Conservation (phyloP, 2,113 vertebrate species). For the Oncorhynchus tshawytscha region DNA sequence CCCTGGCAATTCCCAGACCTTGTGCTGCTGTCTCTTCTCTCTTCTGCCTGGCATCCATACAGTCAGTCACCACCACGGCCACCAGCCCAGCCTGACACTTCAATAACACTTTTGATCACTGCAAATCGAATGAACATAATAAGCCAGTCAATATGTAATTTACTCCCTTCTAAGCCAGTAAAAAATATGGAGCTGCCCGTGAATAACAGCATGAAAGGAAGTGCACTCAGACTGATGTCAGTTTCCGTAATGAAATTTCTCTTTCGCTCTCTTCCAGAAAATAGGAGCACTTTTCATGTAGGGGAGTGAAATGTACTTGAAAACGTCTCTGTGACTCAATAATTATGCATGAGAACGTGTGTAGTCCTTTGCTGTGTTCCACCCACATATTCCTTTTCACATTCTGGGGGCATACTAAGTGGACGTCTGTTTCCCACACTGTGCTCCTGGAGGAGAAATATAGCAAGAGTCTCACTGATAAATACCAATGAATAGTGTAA, state of each 20-base stretch:
- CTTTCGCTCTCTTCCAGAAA: slow-evolving; percentile 39
- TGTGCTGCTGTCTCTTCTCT: too few species aligned
- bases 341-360: slow-evolving; percentile 5
- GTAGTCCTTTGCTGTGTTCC: neutral
- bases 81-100: slow-evolving; percentile 47
- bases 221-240: slow-evolving; percentile 60
- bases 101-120: slow-evolving; percentile 69
- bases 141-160: slow-evolving; percentile 81
- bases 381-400: slow-evolving; percentile 30
- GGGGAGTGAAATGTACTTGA: slow-evolving; percentile 41
- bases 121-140: slow-evolving; percentile 82
- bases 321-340: slow-evolving; percentile 33
- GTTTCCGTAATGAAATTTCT: slow-evolving; percentile 53
- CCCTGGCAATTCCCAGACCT: too few species aligned
- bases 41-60: slow-evolving; percentile 47
- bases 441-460: neutral
- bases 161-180: slow-evolving; percentile 77
- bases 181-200: slow-evolving; percentile 50
- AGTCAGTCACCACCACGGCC: slow-evolving; percentile 53
- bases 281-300: slow-evolving; percentile 58
- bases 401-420: slow-evolving; percentile 16
- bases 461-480: slow-evolving; percentile 12
- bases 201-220: slow-evolving; percentile 50
- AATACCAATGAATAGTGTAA: neutral
- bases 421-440: slow-evolving; percentile 7